Percentiles rank a stretch among this genome's conserved stretches.
These are phyloP conservation scores for Pomatostomus ruficeps DNA, from an alignment of 2,113 vertebrate species.

Conservation along the genomic window DNA sequence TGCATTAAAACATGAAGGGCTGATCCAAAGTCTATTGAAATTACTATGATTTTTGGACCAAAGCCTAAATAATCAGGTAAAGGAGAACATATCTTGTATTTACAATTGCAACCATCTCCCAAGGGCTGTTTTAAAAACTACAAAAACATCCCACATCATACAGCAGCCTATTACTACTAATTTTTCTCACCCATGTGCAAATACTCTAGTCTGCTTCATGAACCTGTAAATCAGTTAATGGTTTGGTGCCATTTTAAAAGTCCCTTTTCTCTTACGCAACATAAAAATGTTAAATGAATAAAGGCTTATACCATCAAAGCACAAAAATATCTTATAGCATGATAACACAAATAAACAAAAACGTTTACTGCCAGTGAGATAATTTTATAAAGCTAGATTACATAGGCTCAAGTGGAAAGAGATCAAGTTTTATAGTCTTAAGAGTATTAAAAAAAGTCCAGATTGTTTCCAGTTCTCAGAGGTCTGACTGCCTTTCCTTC, in stretches of 20 bases:
- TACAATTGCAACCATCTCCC: neutral
- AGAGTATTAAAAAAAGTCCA: neutral
- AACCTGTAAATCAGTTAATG: neutral
- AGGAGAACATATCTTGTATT: neutral
- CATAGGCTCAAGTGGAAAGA: neutral
- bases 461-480: conserved; percentile 13
- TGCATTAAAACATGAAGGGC: neutral
- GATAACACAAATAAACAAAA: neutral
- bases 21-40: neutral
- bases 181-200: neutral
- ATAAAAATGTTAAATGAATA: neutral
- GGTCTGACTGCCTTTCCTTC: neutral
- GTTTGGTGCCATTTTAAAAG: neutral
- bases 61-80: conserved; percentile 20
- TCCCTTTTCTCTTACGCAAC: neutral
- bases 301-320: neutral
- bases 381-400: neutral
- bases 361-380: neutral
- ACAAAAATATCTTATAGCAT: neutral
- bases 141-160: neutral
- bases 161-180: neutral
- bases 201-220: neutral
- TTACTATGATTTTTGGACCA: neutral
- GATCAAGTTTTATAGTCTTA: neutral
- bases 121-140: conserved; percentile 2